These are phyloP conservation scores for Chondrilla cf. caribensis DNA, from an alignment of 37 sponge, comb jelly and placozoan species.

Conservation along the genomic window DNA sequence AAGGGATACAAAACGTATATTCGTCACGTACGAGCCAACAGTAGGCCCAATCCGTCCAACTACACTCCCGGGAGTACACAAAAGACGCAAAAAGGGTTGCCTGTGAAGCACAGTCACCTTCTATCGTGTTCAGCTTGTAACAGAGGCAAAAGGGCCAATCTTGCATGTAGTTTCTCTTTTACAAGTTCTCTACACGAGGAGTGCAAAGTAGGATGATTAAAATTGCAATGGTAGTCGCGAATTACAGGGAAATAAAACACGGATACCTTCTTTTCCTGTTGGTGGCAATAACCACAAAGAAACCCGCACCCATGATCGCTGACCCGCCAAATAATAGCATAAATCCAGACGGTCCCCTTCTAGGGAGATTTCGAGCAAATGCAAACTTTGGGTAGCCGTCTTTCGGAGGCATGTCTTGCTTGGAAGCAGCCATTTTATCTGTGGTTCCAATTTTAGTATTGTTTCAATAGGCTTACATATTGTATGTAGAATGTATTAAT, in stretches of 20 bases:
- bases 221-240: background rate
- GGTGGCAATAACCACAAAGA: conserved; percentile 16
- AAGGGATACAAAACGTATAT: background rate
- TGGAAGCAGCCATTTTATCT: conserved; percentile 42
- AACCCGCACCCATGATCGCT: conserved; percentile 66
- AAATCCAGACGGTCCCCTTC: conserved; percentile 65
- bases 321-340: conserved; percentile 64
- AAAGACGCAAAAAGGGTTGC: no score
- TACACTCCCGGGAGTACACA: no score
- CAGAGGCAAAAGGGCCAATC: conserved; percentile 75
- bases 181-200: conserved; percentile 30
- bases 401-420: conserved; percentile 86
- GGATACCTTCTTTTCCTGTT: conserved; percentile 69
- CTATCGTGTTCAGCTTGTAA: conserved; percentile 91
- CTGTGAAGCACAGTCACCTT: conserved; percentile 65
- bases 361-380: conserved; percentile 46
- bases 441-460: background rate
- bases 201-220: background rate
- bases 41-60: no score
- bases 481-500: no score
- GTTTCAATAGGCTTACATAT: no score
- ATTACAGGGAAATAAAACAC: background rate
- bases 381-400: conserved; percentile 81
- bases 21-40: background rate
- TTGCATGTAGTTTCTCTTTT: conserved; percentile 68